Evolutionary conservation across 2,113 vertebrate genomes (phyloP).

Genomic region (Prinia subflava): DNA sequence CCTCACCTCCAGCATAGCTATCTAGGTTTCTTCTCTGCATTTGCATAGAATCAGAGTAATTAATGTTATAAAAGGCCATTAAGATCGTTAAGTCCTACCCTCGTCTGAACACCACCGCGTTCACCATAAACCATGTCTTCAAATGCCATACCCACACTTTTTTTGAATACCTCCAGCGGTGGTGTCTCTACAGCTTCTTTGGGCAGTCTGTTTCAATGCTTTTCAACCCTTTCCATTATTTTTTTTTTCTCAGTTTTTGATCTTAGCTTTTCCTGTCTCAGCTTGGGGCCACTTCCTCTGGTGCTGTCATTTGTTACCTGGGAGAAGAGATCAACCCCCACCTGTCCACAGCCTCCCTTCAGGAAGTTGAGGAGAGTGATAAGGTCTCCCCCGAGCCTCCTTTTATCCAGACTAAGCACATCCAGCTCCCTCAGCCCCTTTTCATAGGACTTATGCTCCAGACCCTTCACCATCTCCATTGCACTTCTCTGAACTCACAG

Average conservation of each 20-base stretch:
- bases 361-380: background rate
- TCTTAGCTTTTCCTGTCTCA: background rate
- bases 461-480: background rate
- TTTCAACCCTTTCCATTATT: background rate
- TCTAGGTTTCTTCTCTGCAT: background rate
- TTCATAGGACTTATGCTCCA: background rate
- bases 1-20: background rate
- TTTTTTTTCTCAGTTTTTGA: background rate
- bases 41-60: background rate
- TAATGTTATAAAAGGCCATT: background rate
- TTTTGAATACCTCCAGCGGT: background rate
- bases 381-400: background rate
- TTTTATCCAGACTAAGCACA: background rate
- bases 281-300: background rate
- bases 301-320: background rate
- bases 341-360: background rate
- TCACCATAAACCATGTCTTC: background rate
- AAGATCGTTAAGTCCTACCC: background rate
- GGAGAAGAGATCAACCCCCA: background rate
- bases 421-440: background rate
- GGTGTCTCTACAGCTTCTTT: background rate
- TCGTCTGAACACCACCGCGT: rapidly evolving
- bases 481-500: background rate
- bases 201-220: background rate
- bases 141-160: background rate